These are phyloP conservation scores for Papilio helenus DNA, from an alignment of 1,140 invertebrate species.

Conservation along the genomic window DNA sequence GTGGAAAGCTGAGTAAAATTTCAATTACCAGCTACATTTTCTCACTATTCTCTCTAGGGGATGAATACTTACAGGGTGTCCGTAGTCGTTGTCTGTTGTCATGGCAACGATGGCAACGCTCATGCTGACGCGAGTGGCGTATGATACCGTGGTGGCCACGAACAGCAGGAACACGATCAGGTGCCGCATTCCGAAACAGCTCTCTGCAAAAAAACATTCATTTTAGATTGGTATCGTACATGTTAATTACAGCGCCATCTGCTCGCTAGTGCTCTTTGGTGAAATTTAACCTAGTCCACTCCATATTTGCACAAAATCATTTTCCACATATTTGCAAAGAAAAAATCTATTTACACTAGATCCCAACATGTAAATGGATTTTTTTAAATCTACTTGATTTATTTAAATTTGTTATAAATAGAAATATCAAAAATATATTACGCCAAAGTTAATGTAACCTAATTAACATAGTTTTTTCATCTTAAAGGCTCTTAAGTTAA, in stretches of 20 bases:
- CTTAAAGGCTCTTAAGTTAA: not conserved
- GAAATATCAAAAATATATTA: too few species aligned
- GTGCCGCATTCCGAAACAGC: slow-evolving; percentile 83
- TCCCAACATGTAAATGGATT: too few species aligned
- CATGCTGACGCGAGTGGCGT: slow-evolving; percentile 87
- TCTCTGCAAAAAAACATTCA: slow-evolving; percentile 53
- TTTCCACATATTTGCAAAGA: too few species aligned
- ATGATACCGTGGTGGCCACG: slow-evolving; percentile 85
- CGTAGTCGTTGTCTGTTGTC: slow-evolving; percentile 83
- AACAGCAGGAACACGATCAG: slow-evolving; percentile 86
- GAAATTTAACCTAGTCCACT: too few species aligned
- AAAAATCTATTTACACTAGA: too few species aligned
- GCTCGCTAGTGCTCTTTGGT: not conserved
- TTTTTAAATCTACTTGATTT: too few species aligned
- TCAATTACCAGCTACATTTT: not conserved
- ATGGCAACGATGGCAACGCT: slow-evolving; percentile 89
- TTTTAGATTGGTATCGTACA: not conserved
- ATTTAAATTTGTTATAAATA: too few species aligned
- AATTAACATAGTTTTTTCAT: not conserved
- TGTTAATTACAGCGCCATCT: not conserved
- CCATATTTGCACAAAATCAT: too few species aligned
- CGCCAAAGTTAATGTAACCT: not conserved
- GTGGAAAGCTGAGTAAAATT: not conserved
- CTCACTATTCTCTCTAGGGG: not conserved
- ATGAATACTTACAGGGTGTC: slow-evolving; percentile 57